Conservation (phyloP, 2,888 invertebrate genomes). For the Dorcus parallelipipedus region DNA sequence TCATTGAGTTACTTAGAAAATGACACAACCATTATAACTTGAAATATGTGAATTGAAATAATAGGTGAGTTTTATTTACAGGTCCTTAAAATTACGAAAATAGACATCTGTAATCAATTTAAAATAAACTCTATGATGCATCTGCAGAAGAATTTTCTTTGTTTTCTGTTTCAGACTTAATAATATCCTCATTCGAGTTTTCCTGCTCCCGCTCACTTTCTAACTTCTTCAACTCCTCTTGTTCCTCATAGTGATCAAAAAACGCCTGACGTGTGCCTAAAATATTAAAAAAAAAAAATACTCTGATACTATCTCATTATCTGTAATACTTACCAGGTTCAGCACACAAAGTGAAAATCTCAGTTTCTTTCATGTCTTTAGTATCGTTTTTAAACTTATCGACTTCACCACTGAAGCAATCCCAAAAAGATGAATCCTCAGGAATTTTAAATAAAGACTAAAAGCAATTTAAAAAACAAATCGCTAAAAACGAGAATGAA, state of each 20-base stretch:
- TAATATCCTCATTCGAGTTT: too few relatives aligned
- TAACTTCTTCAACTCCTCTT: constrained; percentile 21
- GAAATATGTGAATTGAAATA: too few relatives aligned
- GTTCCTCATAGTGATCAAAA: constrained; percentile 31
- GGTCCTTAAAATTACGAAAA: too few relatives aligned
- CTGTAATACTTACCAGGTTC: constrained; percentile 55
- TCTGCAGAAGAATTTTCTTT: too few relatives aligned
- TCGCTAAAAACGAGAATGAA: too few relatives aligned
- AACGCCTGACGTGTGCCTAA: constrained; percentile 39
- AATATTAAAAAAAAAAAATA: constrained; percentile 16
- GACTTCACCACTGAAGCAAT: constrained; percentile 66
- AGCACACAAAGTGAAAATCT: constrained; percentile 59
- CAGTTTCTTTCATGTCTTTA: constrained; percentile 57
- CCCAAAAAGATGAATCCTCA: constrained; percentile 66
- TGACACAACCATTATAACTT: too few relatives aligned
- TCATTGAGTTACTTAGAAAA: too few relatives aligned
- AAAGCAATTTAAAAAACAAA: constrained; percentile 10
- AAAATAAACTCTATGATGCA: too few relatives aligned
- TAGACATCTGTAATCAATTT: too few relatives aligned
- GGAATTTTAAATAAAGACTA: constrained; percentile 62
- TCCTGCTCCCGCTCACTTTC: too few relatives aligned
- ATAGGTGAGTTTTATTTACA: too few relatives aligned
- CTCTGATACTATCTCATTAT: constrained; percentile 1
- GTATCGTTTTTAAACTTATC: constrained; percentile 66
- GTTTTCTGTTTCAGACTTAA: too few relatives aligned